These are phyloP conservation scores for Andrena trimmerana DNA, from an alignment of 2,888 invertebrate genomes.

Conservation along the genomic window DNA sequence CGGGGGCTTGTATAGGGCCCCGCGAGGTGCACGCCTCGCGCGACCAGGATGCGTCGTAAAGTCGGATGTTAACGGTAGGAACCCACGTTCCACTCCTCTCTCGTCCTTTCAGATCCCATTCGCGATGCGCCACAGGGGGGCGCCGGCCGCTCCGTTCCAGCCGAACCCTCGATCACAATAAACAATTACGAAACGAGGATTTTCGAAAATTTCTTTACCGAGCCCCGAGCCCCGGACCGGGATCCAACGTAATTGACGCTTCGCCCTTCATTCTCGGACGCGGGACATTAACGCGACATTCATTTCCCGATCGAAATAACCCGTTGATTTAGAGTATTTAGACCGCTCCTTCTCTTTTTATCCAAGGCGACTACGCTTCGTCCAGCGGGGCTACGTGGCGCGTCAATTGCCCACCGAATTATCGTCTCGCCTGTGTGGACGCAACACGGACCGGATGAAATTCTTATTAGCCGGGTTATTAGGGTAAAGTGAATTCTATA, in stretches of 20 bases:
- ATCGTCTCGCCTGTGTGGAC: conserved; percentile 9
- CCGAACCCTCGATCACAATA: conserved; percentile 62
- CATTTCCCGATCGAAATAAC: conserved; percentile 39
- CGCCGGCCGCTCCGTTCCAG: conserved; percentile 59
- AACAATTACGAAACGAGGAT: conserved; percentile 61
- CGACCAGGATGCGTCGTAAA: conserved; percentile 77
- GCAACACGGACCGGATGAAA: not conserved
- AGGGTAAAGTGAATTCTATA: conserved; percentile 49
- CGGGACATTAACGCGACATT: conserved; percentile 24
- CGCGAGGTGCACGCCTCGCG: conserved; percentile 72
- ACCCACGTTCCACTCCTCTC: conserved; percentile 68
- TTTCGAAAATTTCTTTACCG: conserved; percentile 59
- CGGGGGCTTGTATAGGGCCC: conserved; percentile 69
- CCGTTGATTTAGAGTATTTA: conserved; percentile 7
- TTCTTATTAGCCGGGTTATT: conserved; percentile 44
- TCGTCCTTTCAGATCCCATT: conserved; percentile 71
- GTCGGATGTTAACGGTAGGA: conserved; percentile 78
- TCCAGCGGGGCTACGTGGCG: not conserved
- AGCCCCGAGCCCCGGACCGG: conserved; percentile 47
- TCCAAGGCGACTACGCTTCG: not conserved
- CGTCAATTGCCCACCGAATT: conserved; percentile 21
- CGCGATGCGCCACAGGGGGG: conserved; percentile 73
- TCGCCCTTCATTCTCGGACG: conserved; percentile 31
- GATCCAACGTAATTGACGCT: conserved; percentile 45
- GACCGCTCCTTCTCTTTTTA: conserved; percentile 5